phyloP scores from a whole-genome alignment of 2,797 vertebrate species.

The Paguma larvata region DNA sequence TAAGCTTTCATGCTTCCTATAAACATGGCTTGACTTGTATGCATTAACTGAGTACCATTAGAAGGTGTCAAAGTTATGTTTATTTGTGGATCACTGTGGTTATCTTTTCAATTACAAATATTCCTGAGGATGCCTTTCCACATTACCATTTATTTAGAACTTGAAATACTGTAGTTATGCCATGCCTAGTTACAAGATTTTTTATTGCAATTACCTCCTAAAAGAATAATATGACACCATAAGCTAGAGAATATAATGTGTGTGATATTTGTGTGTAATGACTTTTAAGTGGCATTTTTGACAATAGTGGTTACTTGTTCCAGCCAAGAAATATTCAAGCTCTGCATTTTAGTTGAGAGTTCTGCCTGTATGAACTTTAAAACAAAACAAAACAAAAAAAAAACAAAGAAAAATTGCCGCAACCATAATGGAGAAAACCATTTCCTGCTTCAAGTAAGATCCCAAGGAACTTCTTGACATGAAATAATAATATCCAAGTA shows the following conservation, averaged over 20 bases:
- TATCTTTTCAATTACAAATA: background rate
- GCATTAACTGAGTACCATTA: background rate
- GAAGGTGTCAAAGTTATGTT: background rate
- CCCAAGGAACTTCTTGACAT: background rate
- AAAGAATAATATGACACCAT: background rate
- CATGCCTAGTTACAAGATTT: background rate
- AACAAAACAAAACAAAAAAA: background rate
- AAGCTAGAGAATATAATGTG: background rate
- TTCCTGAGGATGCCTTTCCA: background rate
- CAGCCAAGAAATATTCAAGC: background rate
- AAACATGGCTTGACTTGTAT: background rate
- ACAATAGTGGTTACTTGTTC: background rate
- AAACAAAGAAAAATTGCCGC: background rate
- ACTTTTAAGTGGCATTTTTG: background rate
- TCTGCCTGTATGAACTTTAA: background rate
- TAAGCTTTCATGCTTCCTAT: background rate
- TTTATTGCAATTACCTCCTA: background rate
- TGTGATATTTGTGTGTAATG: background rate
- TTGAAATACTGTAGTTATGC: background rate
- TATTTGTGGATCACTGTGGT: fast-evolving
- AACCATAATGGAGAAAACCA: background rate
- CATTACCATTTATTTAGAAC: background rate
- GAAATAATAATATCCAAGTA: background rate
- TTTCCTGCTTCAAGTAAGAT: background rate
- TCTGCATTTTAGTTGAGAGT: background rate